Evolutionary conservation across 2,797 vertebrate genomes (phyloP), one percentile per base, ranked within the genome.

Genomic region (Poliocrania exsul): DNA sequence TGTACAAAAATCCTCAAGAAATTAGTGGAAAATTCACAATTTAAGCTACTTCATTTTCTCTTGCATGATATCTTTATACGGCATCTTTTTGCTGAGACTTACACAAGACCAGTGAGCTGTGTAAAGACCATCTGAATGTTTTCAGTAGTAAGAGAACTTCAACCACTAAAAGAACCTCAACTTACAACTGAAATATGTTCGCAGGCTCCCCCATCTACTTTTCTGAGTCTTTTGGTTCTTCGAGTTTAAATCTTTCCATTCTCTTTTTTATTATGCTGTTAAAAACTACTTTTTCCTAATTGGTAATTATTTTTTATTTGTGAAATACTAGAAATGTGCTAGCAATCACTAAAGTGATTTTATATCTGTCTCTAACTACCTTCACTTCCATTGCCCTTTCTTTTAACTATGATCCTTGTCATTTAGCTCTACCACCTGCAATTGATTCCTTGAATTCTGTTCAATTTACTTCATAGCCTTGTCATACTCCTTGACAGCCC

Each of bases 401-500:
- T 72, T 62, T 90, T 69, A 73, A 25, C n/a, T 83, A 26, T 33
- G 31, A 46, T 83, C 47, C 33, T 83, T 73, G 40, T 86, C 35
- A 79, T 86, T 94, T 88, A 79, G 13, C 33, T 84, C 38, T 81
- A 61, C 42, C 18, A 33, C 50, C n/a, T 83, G 42, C 58, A 64
- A 81, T 54, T 62, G 38, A 64, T 73, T 77, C 65, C 66, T 94
- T 91, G 62, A 92, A 50, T 92, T 91, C 70, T 72, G 4, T 88
- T 88, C 64, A 67, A 29, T 86, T 93, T 95, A n/a, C 61, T 93
- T 92, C 80, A 64, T 67, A 87, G 53, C 25, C 77, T 57, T 88
- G 78, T 95, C 86, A 86, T 86, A 78, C 88, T 91, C 51, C 31
- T 85, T 96, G 90, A 88, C 86, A 91, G 61, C 53, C 60, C 60